phyloP scores from a whole-genome alignment of 1,140 invertebrate species.

The Heterodera carotae region DNA sequence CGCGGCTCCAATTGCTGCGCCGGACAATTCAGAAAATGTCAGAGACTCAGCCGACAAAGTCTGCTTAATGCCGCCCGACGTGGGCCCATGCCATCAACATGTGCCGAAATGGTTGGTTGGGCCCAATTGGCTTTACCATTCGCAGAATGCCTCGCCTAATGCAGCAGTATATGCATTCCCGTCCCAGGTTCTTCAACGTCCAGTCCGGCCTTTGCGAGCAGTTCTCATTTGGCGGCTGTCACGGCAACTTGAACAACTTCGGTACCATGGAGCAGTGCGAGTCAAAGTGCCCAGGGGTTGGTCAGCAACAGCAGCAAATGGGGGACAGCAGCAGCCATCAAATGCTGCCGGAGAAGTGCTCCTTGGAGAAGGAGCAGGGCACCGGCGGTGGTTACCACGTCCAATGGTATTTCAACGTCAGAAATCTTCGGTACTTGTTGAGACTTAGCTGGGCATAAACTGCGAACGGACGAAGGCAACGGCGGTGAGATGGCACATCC shows the following conservation, averaged over 20 bases:
- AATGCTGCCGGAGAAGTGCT: constrained; percentile 22
- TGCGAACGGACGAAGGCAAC: too few relatives aligned
- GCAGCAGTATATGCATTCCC: too few relatives aligned
- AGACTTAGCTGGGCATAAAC: too few relatives aligned
- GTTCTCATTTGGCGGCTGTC: constrained; percentile 56
- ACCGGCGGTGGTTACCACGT: constrained; percentile 33
- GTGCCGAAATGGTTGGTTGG: constrained; percentile 31
- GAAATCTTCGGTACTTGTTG: constrained; percentile 10
- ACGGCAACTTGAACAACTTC: constrained; percentile 55
- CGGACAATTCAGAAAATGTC: not conserved
- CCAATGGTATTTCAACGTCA: constrained; percentile 36
- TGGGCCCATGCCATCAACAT: constrained; percentile 35
- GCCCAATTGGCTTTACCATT: not conserved
- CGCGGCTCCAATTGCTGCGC: constrained; percentile 18
- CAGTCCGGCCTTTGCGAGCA: constrained; percentile 55
- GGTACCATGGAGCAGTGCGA: not conserved
- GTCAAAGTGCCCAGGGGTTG: constrained; percentile 7
- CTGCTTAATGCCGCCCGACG: constrained; percentile 33
- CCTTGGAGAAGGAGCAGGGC: constrained; percentile 32
- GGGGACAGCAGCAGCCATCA: too few relatives aligned
- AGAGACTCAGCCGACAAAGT: not conserved
- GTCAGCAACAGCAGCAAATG: not conserved
- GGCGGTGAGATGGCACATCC: not conserved
- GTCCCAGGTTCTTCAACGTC: constrained; percentile 53
- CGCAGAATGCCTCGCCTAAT: too few relatives aligned